phyloP scores from a whole-genome alignment of 1,140 invertebrate genomes.

The Pentalonia nigronervosa region DNA sequence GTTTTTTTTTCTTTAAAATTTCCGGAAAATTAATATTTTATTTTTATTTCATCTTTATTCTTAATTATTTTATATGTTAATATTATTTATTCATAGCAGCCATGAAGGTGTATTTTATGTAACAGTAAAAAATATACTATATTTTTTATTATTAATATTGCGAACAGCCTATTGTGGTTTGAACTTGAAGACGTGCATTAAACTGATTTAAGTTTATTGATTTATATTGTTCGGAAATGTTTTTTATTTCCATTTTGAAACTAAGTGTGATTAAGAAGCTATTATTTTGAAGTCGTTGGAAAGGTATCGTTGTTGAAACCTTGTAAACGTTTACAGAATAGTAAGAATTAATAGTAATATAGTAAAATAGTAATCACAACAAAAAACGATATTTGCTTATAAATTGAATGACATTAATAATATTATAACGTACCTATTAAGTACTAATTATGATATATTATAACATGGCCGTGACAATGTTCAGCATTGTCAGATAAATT shows the following conservation, averaged over 20 bases:
- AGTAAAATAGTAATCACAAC: not conserved
- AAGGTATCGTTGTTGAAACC: not conserved
- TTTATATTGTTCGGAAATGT: not conserved
- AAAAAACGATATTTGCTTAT: not conserved
- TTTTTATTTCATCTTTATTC: too few relatives aligned
- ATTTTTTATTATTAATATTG: not conserved
- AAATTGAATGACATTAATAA: not conserved
- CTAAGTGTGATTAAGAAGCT: too few relatives aligned
- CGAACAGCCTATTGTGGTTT: not conserved
- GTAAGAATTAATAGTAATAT: not conserved
- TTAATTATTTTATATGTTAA: not conserved
- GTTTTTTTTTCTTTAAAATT: not conserved
- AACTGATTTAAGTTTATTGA: not conserved
- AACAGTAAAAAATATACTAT: not conserved
- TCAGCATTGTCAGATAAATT: not conserved
- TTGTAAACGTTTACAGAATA: not conserved
- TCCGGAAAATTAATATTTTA: too few relatives aligned
- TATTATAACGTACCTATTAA: not conserved
- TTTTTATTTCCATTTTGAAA: not conserved
- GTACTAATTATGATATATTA: not conserved
- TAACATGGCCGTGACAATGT: not conserved
- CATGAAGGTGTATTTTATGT: not conserved
- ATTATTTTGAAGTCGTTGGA: not conserved
- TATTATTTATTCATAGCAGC: not conserved
- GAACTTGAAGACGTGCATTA: not conserved